Percentiles rank a stretch among this genome's conserved stretches.
phyloP scores from a whole-genome alignment of 2,113 vertebrate species.

The Notiomystis cincta region DNA sequence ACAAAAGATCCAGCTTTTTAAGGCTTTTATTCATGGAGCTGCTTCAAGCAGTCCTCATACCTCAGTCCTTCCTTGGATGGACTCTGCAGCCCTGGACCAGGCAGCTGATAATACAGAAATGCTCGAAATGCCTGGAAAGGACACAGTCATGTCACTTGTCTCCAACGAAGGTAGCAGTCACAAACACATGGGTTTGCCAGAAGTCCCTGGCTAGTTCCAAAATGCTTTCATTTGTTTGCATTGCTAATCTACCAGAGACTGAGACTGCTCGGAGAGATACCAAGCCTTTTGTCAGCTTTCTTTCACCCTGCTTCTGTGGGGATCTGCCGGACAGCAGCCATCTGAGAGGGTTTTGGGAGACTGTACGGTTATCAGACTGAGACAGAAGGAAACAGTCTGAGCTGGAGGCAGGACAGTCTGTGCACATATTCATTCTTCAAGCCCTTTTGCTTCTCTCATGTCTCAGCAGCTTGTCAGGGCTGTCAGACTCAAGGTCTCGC shows the following conservation, averaged over 20 bases:
- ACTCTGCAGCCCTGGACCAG: not conserved
- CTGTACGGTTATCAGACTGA: conserved; percentile 22
- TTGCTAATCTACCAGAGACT: conserved; percentile 55
- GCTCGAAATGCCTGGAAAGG: conserved; percentile 43
- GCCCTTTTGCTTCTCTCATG: not conserved
- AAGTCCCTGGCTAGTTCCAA: conserved; percentile 22
- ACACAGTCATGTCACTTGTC: conserved; percentile 14
- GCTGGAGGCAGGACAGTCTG: not conserved
- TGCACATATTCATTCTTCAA: not conserved
- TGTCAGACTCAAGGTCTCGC: not conserved
- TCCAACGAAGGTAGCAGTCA: conserved; percentile 44
- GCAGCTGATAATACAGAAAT: conserved; percentile 46
- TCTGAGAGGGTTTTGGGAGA: conserved; percentile 20
- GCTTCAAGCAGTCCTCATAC: not conserved
- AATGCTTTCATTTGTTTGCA: conserved; percentile 22
- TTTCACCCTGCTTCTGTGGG: conserved; percentile 10
- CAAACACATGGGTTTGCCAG: conserved; percentile 46
- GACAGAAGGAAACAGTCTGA: conserved; percentile 39
- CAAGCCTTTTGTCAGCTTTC: not conserved
- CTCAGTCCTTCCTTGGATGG: conserved; percentile 4
- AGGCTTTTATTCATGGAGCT: not conserved
- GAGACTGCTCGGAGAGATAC: conserved; percentile 8
- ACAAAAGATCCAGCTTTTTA: conserved; percentile 1
- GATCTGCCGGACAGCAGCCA: conserved; percentile 20
- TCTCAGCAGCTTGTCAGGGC: not conserved